A percentile compares a stretch with the other conserved stretches of the same genome.
Conservation (phyloP, 2,797 vertebrate species). For the Falco rusticolus region DNA sequence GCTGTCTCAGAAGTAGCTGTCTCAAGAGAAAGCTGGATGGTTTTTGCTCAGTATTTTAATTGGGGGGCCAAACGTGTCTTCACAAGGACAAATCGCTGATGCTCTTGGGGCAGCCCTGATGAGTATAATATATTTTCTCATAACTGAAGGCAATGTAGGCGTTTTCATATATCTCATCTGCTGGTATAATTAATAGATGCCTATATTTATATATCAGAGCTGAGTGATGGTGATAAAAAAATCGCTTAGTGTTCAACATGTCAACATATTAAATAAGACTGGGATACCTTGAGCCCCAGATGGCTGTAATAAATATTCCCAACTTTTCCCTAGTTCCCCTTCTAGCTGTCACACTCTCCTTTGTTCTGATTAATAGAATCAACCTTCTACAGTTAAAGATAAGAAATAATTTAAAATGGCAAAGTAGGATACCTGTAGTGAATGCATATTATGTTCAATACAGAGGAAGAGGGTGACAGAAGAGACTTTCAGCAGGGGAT, state of each 20-base stretch:
- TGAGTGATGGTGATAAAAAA: slow-evolving; percentile 36
- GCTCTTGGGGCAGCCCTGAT: not conserved
- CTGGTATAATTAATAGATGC: slow-evolving; percentile 33
- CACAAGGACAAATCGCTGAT: not conserved
- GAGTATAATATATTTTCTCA: not conserved
- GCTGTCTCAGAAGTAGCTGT: not conserved
- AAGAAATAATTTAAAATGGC: slow-evolving; percentile 1
- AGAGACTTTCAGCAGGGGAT: not conserved
- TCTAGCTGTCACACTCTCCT: slow-evolving; percentile 7
- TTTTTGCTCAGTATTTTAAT: slow-evolving; percentile 9
- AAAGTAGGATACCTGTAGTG: not conserved
- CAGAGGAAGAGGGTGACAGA: not conserved
- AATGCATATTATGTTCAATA: not conserved
- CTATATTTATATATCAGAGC: slow-evolving; percentile 26
- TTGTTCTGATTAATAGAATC: slow-evolving; percentile 46
- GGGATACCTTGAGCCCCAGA: not conserved
- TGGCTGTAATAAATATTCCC: slow-evolving; percentile 40
- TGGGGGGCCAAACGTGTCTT: not conserved
- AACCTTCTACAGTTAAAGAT: slow-evolving; percentile 22
- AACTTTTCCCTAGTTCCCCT: not conserved
- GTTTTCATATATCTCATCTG: not conserved
- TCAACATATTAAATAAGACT: slow-evolving; percentile 40
- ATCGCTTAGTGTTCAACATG: not conserved
- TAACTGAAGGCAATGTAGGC: slow-evolving; percentile 1
- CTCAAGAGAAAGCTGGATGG: not conserved